Conservation (phyloP, 1,140 invertebrate genomes). For the Pogonus chalceus region DNA sequence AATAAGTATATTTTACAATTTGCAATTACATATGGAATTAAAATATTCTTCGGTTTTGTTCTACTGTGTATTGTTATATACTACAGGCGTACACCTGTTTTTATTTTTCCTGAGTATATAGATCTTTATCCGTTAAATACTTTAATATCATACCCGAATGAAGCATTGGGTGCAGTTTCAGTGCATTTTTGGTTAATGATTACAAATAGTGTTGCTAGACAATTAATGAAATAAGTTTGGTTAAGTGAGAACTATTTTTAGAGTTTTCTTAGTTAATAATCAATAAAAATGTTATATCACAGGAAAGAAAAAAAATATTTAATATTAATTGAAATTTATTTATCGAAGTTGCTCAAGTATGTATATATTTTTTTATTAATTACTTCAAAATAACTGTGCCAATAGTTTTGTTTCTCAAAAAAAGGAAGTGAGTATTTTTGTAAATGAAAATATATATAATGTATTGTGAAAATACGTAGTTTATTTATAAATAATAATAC, state of each 20-base stretch:
- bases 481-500: neutral
- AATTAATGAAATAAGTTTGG: neutral
- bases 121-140: neutral
- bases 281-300: no score
- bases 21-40: conserved; percentile 31
- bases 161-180: neutral
- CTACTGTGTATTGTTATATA: conserved; percentile 20
- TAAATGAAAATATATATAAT: no score
- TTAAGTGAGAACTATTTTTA: no score
- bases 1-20: conserved; percentile 34
- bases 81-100: neutral
- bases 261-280: no score
- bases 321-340: no score
- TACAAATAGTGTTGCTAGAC: neutral
- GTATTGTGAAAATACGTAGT: neutral
- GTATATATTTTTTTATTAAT: no score
- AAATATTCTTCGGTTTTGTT: conserved; percentile 30
- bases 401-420: no score
- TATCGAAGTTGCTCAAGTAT: no score
- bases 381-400: no score
- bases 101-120: neutral
- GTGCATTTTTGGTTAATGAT: conserved; percentile 2
- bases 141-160: neutral
- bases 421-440: no score
- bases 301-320: no score